Evolutionary conservation across 2,888 invertebrate genomes (phyloP).

Genomic region (Lepas anatifera): DNA sequence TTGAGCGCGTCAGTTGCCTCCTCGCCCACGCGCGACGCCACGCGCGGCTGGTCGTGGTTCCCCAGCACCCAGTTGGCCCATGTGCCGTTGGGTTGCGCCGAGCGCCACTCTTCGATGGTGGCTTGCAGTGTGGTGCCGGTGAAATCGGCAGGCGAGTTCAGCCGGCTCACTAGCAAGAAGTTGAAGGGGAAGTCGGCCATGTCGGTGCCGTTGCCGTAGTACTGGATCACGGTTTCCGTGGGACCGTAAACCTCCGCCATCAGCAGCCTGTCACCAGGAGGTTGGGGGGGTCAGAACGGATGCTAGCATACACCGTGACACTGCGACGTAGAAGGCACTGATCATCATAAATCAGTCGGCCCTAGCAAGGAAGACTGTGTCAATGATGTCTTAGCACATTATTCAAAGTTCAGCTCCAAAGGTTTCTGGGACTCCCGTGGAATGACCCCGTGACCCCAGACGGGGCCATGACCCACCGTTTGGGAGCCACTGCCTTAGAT

Average conservation of each 20-base stretch:
- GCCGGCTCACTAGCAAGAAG: conserved; percentile 28
- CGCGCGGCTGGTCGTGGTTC: conserved; percentile 30
- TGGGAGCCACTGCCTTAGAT: no score
- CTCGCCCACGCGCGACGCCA: conserved; percentile 44
- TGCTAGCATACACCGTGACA: no score
- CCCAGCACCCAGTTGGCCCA: conserved; percentile 34
- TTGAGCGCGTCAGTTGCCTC: conserved; percentile 59
- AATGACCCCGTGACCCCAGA: no score
- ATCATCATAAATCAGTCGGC: no score
- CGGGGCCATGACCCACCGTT: no score
- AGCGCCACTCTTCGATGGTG: conserved; percentile 27
- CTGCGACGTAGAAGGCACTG: no score
- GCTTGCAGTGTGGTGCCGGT: conserved; percentile 26
- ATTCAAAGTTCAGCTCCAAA: no score
- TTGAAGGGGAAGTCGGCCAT: conserved; percentile 35
- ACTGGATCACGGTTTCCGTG: conserved; percentile 27
- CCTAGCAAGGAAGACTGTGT: no score
- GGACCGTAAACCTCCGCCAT: conserved; percentile 28
- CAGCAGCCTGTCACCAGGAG: no score
- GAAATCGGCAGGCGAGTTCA: conserved; percentile 21
- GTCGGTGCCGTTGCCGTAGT: conserved; percentile 40
- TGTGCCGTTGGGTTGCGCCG: conserved; percentile 28
- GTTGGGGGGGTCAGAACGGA: no score
- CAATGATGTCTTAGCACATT: no score
- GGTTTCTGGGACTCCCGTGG: no score